Evolutionary conservation across 2,113 vertebrate genomes (phyloP), one percentile per base, ranked within the genome.

Genomic region (Petaurus breviceps): DNA sequence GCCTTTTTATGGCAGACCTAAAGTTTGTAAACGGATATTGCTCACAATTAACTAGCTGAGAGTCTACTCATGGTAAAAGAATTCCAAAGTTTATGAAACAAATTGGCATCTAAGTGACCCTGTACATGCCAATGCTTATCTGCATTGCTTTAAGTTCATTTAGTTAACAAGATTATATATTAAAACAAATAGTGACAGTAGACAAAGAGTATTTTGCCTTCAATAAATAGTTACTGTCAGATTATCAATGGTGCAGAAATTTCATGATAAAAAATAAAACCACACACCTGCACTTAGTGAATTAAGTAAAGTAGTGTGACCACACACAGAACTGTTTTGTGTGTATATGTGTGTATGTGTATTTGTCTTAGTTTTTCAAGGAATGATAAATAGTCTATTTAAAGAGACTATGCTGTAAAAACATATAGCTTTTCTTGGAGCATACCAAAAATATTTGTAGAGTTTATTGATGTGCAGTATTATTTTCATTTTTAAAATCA

Each of bases 161-260:
- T 98, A 98, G 98, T 99, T 98, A 99, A 98, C 95, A 96, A 99
- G 98, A 98, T 99, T 99, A 99, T 99, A 96, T 98, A 99, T 99
- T 99, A 99, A 99, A 99, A 99, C 98, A 99, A 98, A 99, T 98
- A 99, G 98, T 99, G 98, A 98, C 98, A 98, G 98, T 98, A 98
- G 98, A 98, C 98, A 99, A 99, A 98, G 98, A 99, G 98, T 98
- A 98, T 98, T 99, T 98, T 98, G 98, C 98, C 98, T 98, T 98
- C 98, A 98, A 99, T 99, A 99, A 99, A 99, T 99, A 98, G 98
- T 98, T 98, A 98, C 99, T 99, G 99, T 99, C 99, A 99, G 98
- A 98, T 99, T 99, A 98, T 98, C 98, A 99, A 98, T 98, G 98
- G 98, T 98, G 98, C 98, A 99, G 98, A 99, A 98, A 99, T 98